phyloP scores from a whole-genome alignment of 2,888 invertebrate species.

The Leucania comma region DNA sequence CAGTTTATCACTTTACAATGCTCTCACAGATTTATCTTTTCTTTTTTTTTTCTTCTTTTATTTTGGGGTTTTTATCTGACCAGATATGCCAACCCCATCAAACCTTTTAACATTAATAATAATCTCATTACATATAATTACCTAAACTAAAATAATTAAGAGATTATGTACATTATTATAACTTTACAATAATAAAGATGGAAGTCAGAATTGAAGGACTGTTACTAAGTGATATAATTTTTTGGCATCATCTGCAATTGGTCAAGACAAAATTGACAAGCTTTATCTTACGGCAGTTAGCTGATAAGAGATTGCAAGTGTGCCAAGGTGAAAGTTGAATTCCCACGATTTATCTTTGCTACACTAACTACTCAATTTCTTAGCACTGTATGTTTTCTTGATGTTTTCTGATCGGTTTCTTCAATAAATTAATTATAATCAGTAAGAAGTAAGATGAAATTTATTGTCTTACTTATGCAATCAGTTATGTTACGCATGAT shows the following conservation, averaged over 20 bases:
- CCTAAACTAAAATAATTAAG: too few species aligned
- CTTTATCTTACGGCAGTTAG: conserved; percentile 20
- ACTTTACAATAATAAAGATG: too few species aligned
- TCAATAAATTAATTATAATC: neutral
- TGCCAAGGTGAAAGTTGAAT: conserved; percentile 31
- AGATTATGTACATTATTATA: too few species aligned
- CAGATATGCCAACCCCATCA: too few species aligned
- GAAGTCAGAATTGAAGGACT: too few species aligned
- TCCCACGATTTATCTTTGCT: conserved; percentile 12
- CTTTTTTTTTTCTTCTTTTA: too few species aligned
- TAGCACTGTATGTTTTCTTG: neutral
- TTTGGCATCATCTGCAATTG: too few species aligned
- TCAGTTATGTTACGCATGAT: conserved; percentile 22
- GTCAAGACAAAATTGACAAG: too few species aligned
- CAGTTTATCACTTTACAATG: conserved; percentile 29
- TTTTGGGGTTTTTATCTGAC: too few species aligned
- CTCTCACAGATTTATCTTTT: conserved; percentile 32
- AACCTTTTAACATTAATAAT: too few species aligned
- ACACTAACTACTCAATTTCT: neutral
- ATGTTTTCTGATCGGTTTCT: neutral
- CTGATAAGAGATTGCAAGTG: conserved; percentile 44
- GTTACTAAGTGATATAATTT: too few species aligned
- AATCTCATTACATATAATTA: too few species aligned
- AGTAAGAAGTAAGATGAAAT: neutral
- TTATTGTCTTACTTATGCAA: conserved; percentile 14